These are phyloP conservation scores for Gymnothorax javanicus DNA, from an alignment of 2,797 vertebrate species.

Conservation along the genomic window DNA sequence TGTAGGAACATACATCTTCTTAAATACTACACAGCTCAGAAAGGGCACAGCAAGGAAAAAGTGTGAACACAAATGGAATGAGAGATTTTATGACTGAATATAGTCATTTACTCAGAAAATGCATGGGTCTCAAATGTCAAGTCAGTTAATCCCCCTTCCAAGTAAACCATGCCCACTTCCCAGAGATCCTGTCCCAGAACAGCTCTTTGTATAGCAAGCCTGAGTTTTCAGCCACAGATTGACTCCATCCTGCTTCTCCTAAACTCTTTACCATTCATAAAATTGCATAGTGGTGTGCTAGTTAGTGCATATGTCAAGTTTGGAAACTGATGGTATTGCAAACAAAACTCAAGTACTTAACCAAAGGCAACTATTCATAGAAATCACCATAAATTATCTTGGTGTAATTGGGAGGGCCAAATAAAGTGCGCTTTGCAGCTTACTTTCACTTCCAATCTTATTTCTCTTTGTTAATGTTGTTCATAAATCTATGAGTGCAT, in stretches of 20 bases:
- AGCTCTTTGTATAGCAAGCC: neutral
- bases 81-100: slow-evolving; percentile 66
- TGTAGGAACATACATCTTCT: slow-evolving; percentile 71
- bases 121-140: slow-evolving; percentile 17
- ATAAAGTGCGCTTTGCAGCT: too few species aligned
- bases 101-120: slow-evolving; percentile 45
- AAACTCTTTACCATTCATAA: too few species aligned
- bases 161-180: neutral
- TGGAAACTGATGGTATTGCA: too few species aligned
- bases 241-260: neutral
- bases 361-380: too few species aligned
- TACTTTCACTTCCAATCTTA: too few species aligned
- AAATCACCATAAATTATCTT: too few species aligned
- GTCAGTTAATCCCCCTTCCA: neutral
- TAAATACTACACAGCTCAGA: slow-evolving; percentile 66
- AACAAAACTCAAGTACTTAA: too few species aligned
- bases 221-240: neutral
- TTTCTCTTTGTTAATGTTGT: too few species aligned
- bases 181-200: neutral
- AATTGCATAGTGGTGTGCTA: too few species aligned
- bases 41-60: neutral
- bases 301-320: too few species aligned
- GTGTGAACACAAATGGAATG: slow-evolving; percentile 67
- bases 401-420: too few species aligned
- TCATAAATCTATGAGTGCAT: too few species aligned